Evolutionary conservation across 2,888 invertebrate genomes (phyloP), one percentile per base, ranked within the genome.

Genomic region (Chloromyia formosa): DNA sequence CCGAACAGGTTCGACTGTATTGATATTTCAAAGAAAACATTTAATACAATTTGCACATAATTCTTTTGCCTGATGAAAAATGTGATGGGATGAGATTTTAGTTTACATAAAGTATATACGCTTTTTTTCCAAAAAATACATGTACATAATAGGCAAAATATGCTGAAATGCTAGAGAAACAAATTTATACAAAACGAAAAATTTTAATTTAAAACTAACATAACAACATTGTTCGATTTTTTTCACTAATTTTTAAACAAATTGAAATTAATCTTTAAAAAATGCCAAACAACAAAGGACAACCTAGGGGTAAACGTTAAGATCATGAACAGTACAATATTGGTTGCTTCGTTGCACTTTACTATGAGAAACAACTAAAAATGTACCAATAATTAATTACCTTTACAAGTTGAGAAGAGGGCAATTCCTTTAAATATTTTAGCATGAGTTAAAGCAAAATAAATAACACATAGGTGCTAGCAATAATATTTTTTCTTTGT

Each of bases 401-500:
- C 89, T 89, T 89, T 86, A 89, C 87, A 87, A 89, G 89, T 88
- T 88, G 89, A 87, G 89, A 89, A 86, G 88, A 88, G 86, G 89
- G 89, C 87, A 89, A 88, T 86, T 89, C 89, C 89, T 89, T 82
- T 88, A 78, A 77, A 76, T 75, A 77, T 78, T 80, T 79, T 79
- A 78, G 80, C 80, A 80, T 79, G 80, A 77, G 78, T 78, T 78
- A 80, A 79, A 80, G 79, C 79, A 79, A 79, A 79, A 80, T 78
- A 80, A 79, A 78, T 77, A 79, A 79, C 79, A 80, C 78, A 78
- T 78, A 76, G 75, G 77, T 78, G 77, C 77, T 78, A 76, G 77
- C 77, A 77, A 78, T 78, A 74, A 23, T 35, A 76, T 75, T 75
- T 60, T n/a, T 69, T 54, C 27, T 14, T 68, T 60, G 20, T 54